These are phyloP conservation scores for Heteromurus nitidus DNA, from an alignment of 2,888 invertebrate genomes.

Conservation along the genomic window DNA sequence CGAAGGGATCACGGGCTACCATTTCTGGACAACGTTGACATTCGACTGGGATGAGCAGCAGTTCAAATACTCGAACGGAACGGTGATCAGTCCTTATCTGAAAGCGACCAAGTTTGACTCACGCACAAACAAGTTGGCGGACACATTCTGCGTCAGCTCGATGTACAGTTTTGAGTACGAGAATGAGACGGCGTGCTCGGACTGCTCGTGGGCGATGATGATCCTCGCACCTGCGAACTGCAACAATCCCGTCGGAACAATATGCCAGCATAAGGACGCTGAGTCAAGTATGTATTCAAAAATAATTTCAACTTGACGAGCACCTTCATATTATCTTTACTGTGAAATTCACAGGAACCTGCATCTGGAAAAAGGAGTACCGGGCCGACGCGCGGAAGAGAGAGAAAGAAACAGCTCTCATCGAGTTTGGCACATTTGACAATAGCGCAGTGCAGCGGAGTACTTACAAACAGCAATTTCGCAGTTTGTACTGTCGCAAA, in stretches of 20 bases:
- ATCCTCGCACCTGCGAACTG: neutral
- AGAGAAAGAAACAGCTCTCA: neutral
- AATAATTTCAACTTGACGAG: neutral
- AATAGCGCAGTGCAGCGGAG: neutral
- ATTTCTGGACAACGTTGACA: conserved; percentile 2
- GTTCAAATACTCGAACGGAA: neutral
- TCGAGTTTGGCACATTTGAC: neutral
- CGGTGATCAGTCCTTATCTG: neutral
- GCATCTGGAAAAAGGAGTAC: neutral
- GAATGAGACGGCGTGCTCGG: neutral
- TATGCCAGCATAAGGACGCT: neutral
- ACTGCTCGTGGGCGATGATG: neutral
- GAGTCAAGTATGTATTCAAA: neutral
- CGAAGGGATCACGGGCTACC: neutral
- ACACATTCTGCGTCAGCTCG: neutral
- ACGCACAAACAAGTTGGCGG: neutral
- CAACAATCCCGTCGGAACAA: conserved; percentile 1
- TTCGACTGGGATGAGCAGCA: neutral
- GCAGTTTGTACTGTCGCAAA: neutral
- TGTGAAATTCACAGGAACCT: neutral
- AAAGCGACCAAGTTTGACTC: neutral
- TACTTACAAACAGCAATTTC: conserved; percentile 10
- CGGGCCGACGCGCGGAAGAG: neutral
- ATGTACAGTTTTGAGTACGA: neutral
- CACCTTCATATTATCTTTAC: neutral